Conservation (phyloP, 2,113 vertebrate genomes). For the Callopanchax toddi region DNA sequence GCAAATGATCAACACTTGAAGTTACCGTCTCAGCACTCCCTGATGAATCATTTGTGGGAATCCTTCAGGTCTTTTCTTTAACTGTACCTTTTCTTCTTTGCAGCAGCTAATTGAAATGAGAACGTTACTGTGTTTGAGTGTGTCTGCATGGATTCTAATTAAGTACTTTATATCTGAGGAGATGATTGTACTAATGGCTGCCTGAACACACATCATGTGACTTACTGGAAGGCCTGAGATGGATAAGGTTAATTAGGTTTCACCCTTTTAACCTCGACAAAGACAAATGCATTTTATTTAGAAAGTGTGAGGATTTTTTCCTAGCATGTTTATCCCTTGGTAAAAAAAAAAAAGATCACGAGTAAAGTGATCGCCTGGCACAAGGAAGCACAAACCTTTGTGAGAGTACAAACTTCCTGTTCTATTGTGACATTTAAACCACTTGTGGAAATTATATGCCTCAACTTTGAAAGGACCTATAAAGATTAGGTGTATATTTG, state of each 20-base stretch:
- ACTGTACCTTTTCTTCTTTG: neutral
- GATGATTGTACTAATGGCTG: constrained; percentile 47
- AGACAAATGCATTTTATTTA: neutral
- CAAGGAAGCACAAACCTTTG: constrained; percentile 6
- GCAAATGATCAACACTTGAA: constrained; percentile 2
- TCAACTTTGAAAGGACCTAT: neutral
- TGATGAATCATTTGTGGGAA: neutral
- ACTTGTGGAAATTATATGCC: neutral
- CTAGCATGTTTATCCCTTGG: too few relatives aligned
- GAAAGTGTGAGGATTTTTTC: neutral
- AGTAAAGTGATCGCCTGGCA: neutral
- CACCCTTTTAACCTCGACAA: neutral
- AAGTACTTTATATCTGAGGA: constrained; percentile 15
- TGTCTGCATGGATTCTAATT: constrained; percentile 51
- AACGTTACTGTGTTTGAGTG: neutral
- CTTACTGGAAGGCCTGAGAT: neutral
- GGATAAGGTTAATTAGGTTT: neutral
- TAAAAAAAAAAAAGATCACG: neutral
- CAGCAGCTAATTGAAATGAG: constrained; percentile 24
- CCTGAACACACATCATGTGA: constrained; percentile 52
- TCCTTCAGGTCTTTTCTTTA: neutral
- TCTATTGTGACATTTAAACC: constrained; percentile 3
- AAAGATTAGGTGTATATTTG: neutral
- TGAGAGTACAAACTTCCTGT: constrained; percentile 15
- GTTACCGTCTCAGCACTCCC: neutral